Evolutionary conservation across 2,797 vertebrate genomes (phyloP).

Genomic region (Varecia variegata): DNA sequence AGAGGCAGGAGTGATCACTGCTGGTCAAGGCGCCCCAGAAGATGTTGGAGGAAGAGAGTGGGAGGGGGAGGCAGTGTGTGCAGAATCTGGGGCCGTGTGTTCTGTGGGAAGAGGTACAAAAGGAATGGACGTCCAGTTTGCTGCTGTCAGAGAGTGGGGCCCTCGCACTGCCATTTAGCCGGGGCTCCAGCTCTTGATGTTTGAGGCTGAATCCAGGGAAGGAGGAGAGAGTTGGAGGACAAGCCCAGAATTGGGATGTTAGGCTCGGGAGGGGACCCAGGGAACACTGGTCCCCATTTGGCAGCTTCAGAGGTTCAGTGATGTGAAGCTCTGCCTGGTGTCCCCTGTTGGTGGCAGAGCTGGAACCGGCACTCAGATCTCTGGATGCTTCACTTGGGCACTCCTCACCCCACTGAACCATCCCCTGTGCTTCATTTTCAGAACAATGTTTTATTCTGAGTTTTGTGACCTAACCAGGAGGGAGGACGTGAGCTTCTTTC

Average conservation of each 20-base stretch:
- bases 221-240: not conserved
- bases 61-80: not conserved
- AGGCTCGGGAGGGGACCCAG: not conserved
- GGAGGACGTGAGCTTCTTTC: not conserved
- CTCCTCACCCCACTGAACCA: not conserved
- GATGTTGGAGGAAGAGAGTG: not conserved
- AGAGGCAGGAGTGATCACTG: not conserved
- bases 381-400: not conserved
- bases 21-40: not conserved
- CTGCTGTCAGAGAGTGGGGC: not conserved
- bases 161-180: rapidly evolving
- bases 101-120: not conserved
- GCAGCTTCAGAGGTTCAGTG: not conserved
- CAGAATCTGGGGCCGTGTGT: not conserved
- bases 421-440: not conserved
- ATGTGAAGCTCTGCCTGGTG: not conserved
- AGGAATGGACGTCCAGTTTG: not conserved
- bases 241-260: not conserved
- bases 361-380: not conserved
- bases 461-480: not conserved
- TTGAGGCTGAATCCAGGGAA: too few relatives aligned
- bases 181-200: not conserved
- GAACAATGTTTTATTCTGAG: not conserved
- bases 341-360: not conserved
- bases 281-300: not conserved